These are phyloP conservation scores for Meleagris gallopavo DNA, from an alignment of 2,113 vertebrate species.

Conservation along the genomic window DNA sequence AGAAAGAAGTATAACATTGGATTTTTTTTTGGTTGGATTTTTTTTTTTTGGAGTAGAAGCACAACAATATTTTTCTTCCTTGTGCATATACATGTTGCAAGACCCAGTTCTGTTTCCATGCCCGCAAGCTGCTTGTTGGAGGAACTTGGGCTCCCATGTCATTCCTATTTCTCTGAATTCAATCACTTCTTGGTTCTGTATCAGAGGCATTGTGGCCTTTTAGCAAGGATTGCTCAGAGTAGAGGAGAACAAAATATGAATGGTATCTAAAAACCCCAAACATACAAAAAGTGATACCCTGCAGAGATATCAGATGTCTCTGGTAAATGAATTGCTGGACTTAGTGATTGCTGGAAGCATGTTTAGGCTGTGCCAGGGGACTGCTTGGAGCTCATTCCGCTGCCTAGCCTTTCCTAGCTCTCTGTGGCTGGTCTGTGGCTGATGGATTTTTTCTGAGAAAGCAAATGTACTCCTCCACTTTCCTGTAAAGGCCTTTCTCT, in stretches of 20 bases:
- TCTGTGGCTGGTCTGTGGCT: background rate
- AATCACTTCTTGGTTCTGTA: background rate
- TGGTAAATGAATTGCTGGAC: background rate
- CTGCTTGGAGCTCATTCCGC: background rate
- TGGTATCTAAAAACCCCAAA: background rate
- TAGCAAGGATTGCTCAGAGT: background rate
- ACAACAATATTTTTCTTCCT: background rate
- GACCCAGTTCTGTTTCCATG: background rate
- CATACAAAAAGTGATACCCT: background rate
- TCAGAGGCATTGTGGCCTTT: background rate
- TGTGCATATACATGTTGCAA: background rate
- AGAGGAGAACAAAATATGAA: background rate
- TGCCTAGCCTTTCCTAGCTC: background rate
- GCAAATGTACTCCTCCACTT: accelerated
- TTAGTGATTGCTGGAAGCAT: background rate
- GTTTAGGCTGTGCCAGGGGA: background rate
- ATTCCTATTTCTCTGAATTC: background rate
- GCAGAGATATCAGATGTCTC: accelerated
- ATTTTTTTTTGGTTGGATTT: too few relatives aligned
- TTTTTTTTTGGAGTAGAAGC: too few relatives aligned
- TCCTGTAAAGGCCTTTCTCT: background rate
- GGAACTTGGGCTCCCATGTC: background rate
- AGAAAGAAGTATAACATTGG: background rate
- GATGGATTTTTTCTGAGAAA: background rate
- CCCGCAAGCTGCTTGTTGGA: background rate